Evolutionary conservation across 2,888 invertebrate genomes (phyloP), one percentile per base, ranked within the genome.

Genomic region (Agrotis clavis): DNA sequence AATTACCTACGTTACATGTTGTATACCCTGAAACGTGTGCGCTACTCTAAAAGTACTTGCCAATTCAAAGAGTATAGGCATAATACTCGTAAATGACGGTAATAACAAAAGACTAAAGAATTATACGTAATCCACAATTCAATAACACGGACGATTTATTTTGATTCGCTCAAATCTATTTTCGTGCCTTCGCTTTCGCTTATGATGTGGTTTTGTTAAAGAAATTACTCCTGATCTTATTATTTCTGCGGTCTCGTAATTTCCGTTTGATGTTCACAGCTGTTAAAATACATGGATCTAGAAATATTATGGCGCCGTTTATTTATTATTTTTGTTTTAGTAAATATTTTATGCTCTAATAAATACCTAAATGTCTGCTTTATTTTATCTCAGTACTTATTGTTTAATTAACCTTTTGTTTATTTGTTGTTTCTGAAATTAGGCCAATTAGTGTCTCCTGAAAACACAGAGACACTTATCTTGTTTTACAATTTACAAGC

Each of bases 191-290:
- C 47, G 19, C n/a, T 48, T 1, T 4, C 45, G 25, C 35, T 35
- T 63, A 47, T 51, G 21, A 57, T 53, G 19, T 51, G 64, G 51
- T 79, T 25, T 63, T 30, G 61, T 35, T 47, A 45, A 25, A 53
- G 19, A 35, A 66, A 76, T 76, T 35, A 54, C 16, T 48, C 35
- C 62, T 19, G 21, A 70, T 41, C 53, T 30, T 51, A 78, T 78
- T 81, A 81, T 63, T 69, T 74, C 47, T 63, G 66, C 11, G 54
- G 62, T 45, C 14, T 56, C 48, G 59, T 61, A 53, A 77, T 67
- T 41, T 57, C n/a, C 11, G 47, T 7, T 59, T 67, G 41, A 45
- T 41, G 14, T 59, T 41, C 14, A 51, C n/a, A 18, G n/a, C 51
- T 68, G n/a, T 63, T 14, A 19, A 14, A 16, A 35, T 56, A 68